Conservation (phyloP, 37 sponge, comb jelly and placozoan species). For the Diacarnus erythraeanus region DNA sequence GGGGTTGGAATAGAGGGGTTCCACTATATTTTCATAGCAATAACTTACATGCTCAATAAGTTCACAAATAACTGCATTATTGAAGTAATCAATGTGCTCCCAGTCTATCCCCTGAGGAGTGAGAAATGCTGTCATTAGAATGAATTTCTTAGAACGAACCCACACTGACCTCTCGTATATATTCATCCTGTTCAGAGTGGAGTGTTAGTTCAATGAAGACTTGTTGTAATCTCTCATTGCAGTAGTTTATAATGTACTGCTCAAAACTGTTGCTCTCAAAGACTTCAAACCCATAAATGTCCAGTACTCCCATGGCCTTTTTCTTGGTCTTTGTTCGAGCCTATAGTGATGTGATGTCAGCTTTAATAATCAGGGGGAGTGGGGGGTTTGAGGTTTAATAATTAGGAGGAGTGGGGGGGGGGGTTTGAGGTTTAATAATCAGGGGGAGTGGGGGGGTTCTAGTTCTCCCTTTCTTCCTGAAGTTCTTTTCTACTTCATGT, state of each 20-base stretch:
- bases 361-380: too few species aligned
- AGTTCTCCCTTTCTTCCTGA: too few species aligned
- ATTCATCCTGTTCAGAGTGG: conserved; percentile 83
- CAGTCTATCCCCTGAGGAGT: conserved; percentile 74
- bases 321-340: conserved; percentile 32
- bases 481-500: too few species aligned
- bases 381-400: too few species aligned
- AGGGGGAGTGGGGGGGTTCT: too few species aligned
- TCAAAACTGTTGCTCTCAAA: conserved; percentile 87
- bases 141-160: background rate
- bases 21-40: too few species aligned
- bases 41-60: conserved; percentile 86
- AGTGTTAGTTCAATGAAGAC: conserved; percentile 87
- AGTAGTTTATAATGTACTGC: conserved; percentile 92
- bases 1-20: too few species aligned
- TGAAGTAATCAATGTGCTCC: conserved; percentile 81
- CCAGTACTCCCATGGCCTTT: conserved; percentile 84
- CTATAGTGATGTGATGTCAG: too few species aligned
- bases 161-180: conserved; percentile 69
- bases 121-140: background rate
- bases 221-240: conserved; percentile 94
- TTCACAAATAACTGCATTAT: conserved; percentile 85
- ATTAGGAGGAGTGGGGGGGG: too few species aligned
- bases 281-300: conserved; percentile 92
- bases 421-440: too few species aligned